Conservation (phyloP, 2,888 invertebrate species). For the Gastracanthus pulcherrimus region DNA sequence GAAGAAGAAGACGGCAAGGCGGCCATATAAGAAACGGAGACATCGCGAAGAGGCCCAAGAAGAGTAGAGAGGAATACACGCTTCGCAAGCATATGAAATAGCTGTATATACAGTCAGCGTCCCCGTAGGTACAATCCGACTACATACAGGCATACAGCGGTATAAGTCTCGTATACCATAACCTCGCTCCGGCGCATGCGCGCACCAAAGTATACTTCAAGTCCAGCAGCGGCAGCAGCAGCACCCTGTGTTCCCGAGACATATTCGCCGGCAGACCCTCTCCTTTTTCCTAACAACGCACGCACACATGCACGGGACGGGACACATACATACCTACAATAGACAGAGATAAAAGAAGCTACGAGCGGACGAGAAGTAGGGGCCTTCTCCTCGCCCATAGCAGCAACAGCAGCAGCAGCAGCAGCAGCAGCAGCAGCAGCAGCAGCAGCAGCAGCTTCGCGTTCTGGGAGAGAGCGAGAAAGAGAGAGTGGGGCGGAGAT, state of each 20-base stretch:
- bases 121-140: not conserved
- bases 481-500: conserved; percentile 48
- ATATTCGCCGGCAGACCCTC: not conserved
- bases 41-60: not conserved
- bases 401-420: too few relatives aligned
- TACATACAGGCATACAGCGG: not conserved
- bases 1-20: not conserved
- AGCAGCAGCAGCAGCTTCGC: too few relatives aligned
- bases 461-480: conserved; percentile 19
- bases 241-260: too few relatives aligned
- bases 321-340: too few relatives aligned
- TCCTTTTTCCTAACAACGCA: too few relatives aligned
- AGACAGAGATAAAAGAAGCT: conserved; percentile 31
- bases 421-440: too few relatives aligned
- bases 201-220: not conserved
- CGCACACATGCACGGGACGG: not conserved
- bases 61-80: not conserved
- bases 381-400: not conserved
- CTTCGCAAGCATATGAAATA: not conserved
- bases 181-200: conserved; percentile 6
- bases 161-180: not conserved
- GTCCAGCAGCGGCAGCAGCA: too few relatives aligned
- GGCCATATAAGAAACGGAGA: not conserved
- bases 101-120: too few relatives aligned
- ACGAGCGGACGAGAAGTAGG: not conserved